Evolutionary conservation across 2,888 invertebrate genomes (phyloP).

Genomic region (Drosophila prostipennis): DNA sequence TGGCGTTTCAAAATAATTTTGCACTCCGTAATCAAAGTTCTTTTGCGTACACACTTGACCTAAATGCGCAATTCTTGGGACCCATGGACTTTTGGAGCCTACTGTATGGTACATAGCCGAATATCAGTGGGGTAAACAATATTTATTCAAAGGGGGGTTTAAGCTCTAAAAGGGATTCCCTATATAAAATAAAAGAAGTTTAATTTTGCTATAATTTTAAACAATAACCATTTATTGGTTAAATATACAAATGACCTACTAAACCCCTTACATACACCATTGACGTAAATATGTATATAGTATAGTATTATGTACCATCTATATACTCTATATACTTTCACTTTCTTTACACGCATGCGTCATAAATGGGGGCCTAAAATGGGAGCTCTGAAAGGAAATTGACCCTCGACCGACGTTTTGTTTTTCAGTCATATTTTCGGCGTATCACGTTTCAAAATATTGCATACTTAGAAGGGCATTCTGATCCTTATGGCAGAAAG

Average conservation of each 20-base stretch:
- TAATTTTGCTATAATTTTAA: not conserved
- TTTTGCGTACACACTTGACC: slow-evolving; percentile 61
- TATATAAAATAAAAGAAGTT: not conserved
- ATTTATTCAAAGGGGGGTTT: not conserved
- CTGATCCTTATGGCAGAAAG: slow-evolving; percentile 7
- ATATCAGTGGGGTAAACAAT: not conserved
- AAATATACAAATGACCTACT: too few relatives aligned
- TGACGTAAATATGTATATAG: not conserved
- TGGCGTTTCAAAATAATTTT: slow-evolving; percentile 34
- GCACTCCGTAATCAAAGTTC: slow-evolving; percentile 38
- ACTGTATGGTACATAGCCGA: slow-evolving; percentile 18
- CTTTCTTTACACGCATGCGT: slow-evolving; percentile 69
- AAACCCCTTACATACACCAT: not conserved
- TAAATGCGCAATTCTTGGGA: slow-evolving; percentile 67
- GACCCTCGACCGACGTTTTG: slow-evolving; percentile 7
- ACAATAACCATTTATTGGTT: not conserved
- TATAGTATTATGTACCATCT: slow-evolving; percentile 15
- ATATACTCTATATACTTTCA: slow-evolving; percentile 53
- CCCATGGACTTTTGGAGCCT: slow-evolving; percentile 11
- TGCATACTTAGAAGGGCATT: slow-evolving; percentile 38
- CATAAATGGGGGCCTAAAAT: slow-evolving; percentile 7
- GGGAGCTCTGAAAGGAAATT: slow-evolving; percentile 21
- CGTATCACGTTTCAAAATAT: slow-evolving; percentile 39
- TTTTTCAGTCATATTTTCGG: slow-evolving; percentile 9
- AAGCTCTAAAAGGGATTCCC: not conserved